phyloP scores from a whole-genome alignment of 2,113 vertebrate genomes.

The Bombycilla garrulus region DNA sequence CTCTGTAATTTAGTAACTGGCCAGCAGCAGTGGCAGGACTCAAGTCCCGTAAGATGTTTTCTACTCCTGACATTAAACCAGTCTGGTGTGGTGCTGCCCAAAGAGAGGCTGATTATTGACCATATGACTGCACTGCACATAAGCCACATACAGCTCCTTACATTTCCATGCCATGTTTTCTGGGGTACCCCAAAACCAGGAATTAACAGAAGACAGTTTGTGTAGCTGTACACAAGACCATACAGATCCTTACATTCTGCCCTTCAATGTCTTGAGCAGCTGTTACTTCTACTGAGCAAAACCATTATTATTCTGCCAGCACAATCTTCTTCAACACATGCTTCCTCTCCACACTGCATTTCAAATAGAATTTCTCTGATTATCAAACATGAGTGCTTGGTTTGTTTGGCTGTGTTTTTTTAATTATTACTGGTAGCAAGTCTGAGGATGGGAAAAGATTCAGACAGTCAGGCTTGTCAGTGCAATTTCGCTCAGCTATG shows the following conservation, averaged over 20 bases:
- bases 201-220: background rate
- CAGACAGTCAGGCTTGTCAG: conserved; percentile 12
- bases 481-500: background rate
- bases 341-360: background rate
- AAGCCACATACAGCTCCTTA: background rate
- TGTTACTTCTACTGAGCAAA: background rate
- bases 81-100: background rate
- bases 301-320: background rate
- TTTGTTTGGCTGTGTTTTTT: background rate
- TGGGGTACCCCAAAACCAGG: background rate
- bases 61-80: background rate
- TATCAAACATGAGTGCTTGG: background rate
- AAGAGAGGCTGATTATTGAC: background rate
- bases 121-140: background rate
- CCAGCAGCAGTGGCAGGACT: background rate
- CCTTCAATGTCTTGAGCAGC: background rate
- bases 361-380: conserved; percentile 20
- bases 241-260: background rate
- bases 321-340: background rate
- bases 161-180: background rate
- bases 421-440: background rate
- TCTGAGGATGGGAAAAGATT: background rate
- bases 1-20: background rate
- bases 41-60: background rate
- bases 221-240: background rate